Conservation (phyloP, 53 echinoderm and acorn worm genomes). For the Glandiceps talaboti region DNA sequence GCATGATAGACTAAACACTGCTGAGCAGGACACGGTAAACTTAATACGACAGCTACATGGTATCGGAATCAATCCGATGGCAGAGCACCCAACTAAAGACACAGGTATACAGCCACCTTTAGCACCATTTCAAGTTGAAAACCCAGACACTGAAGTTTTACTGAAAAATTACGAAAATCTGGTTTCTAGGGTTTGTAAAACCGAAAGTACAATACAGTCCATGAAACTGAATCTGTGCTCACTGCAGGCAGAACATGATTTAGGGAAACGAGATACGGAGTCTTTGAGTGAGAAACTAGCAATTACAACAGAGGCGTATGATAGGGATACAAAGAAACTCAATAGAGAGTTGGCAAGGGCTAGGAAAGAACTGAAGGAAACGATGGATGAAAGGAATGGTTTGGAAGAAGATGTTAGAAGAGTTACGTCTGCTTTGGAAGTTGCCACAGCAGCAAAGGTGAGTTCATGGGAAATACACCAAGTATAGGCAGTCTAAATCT, state of each 20-base stretch:
- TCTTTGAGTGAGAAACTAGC: constrained; percentile 10
- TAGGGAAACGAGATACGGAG: constrained; percentile 7
- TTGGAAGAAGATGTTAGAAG: constrained; percentile 37
- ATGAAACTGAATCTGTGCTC: constrained; percentile 84
- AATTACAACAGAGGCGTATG: constrained; percentile 23
- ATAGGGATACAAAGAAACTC: constrained; percentile 33
- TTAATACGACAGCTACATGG: constrained; percentile 51
- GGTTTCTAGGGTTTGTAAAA: constrained; percentile 58
- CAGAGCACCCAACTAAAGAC: background rate
- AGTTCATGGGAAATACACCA: no score
- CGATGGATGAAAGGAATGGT: constrained; percentile 10
- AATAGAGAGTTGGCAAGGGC: constrained; percentile 39
- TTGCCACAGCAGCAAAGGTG: constrained; percentile 42
- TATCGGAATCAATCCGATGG: constrained; percentile 34
- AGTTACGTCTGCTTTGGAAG: constrained; percentile 38
- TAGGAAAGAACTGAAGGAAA: constrained; percentile 39
- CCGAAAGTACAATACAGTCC: constrained; percentile 86
- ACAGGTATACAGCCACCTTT: constrained; percentile 1
- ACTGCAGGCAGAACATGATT: constrained; percentile 47
- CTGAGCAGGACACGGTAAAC: constrained; percentile 64
- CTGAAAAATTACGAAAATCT: constrained; percentile 61
- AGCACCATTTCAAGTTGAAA: constrained; percentile 39
- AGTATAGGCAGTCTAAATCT: no score
- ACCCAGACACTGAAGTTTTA: constrained; percentile 43
- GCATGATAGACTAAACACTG: constrained; percentile 60